Evolutionary conservation across 53 echinoderm and acorn worm species (phyloP).

Genomic region (Actinopyga echinites): DNA sequence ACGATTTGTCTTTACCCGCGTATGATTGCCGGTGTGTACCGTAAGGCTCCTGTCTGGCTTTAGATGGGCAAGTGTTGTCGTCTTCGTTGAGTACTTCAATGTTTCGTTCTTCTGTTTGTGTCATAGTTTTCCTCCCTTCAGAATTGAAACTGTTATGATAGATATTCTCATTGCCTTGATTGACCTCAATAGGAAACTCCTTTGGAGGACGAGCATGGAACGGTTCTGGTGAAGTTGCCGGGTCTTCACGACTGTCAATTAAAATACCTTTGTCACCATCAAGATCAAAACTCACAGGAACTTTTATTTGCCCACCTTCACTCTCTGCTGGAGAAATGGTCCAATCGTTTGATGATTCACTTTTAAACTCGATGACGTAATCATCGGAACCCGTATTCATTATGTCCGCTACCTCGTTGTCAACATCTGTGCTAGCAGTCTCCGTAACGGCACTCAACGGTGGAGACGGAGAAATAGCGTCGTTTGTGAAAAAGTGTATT

Average conservation of each 20-base stretch:
- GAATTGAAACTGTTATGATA: too few relatives aligned
- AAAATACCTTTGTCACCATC: not conserved
- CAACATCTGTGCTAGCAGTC: not conserved
- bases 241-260: not conserved
- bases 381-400: slow-evolving; percentile 5
- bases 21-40: too few relatives aligned
- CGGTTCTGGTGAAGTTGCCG: not conserved
- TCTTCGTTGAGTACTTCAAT: too few relatives aligned
- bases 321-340: slow-evolving; percentile 13
- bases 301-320: not conserved
- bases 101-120: too few relatives aligned
- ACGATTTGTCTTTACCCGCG: too few relatives aligned
- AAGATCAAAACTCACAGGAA: not conserved
- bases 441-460: not conserved
- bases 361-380: slow-evolving; percentile 33
- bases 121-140: too few relatives aligned
- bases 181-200: not conserved
- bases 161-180: not conserved
- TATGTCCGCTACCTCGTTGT: slow-evolving; percentile 20
- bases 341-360: slow-evolving; percentile 26
- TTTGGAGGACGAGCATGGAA: not conserved
- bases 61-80: too few relatives aligned
- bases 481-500: slow-evolving; percentile 8
- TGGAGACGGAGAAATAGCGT: not conserved
- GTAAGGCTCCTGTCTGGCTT: too few relatives aligned